Base-by-base conservation (phyloP, 1,140 invertebrate genomes). In the Bombyx mori region DNA sequence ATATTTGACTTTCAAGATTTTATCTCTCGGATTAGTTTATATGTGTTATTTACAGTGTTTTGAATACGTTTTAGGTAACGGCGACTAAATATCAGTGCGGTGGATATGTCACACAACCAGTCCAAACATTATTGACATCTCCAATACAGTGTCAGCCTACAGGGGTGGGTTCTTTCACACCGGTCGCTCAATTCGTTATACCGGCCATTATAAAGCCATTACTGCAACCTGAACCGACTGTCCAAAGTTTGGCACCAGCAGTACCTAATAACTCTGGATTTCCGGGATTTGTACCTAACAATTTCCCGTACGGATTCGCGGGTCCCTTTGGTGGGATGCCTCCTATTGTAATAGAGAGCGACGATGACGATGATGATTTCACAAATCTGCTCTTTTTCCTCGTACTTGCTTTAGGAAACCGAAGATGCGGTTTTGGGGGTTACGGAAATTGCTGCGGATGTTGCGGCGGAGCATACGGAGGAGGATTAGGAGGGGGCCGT, bases 311-410 rank as follows among this genome's bases (percentile, higher is more conserved):
- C 26, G 44, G 48, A 26, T 54, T 48, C 44, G 54, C 61, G 8
- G 50, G 54, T 3, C 48, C n/a, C 22, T 43, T 47, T 35, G 46
- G 46, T 45, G 46, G 55, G 35, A 63, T 69, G 59, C 69, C 73
- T 43, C 65, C 65, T 0, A 68, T 69, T 3, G 70, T 76, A 8
- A 22, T 69, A 1, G 52, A 68, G 1, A 35, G 43, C 44, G 55
- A 59, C 26, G 66, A 75, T n/a, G 68, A 75, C 48, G 64, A 68
- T 52, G 60, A 69, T 18, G 63, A 75, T 45, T 72, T 62, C 54
- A 60, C 67, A 8, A 51, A 68, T 60, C 50, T 82, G 42, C 61
- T 81, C 7, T 79, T 72, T 54, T 72, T 70, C 43, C 58, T 81
- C 8, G 59, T 82, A 43, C 73, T 74, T 43, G 69, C 75, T 3